Evolutionary conservation across 2,113 vertebrate genomes (phyloP).

Genomic region (Eulemur rufifrons): DNA sequence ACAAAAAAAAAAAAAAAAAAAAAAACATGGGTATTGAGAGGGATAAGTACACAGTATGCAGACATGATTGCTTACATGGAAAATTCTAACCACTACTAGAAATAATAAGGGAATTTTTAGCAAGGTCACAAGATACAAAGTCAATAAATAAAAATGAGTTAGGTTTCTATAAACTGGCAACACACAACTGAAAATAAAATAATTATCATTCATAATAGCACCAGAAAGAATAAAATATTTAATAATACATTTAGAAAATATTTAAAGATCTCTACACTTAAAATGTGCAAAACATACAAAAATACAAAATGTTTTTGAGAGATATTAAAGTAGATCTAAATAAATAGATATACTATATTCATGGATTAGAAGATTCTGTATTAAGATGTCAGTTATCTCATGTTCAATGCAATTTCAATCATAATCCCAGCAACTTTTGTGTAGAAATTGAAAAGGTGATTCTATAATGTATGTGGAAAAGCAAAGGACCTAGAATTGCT

Average conservation of each 20-base stretch:
- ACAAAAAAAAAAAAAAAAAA: no score
- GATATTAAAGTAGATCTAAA: neutral
- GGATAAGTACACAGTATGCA: neutral
- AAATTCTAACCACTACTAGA: neutral
- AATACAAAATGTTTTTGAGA: neutral
- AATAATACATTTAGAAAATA: neutral
- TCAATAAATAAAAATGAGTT: neutral
- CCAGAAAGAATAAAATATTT: neutral
- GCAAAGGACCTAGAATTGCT: neutral
- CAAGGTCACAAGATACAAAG: neutral
- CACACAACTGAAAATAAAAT: constrained; percentile 34
- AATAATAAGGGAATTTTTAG: constrained; percentile 13
- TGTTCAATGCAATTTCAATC: neutral
- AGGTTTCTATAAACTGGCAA: neutral
- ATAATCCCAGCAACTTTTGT: neutral
- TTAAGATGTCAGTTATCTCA: neutral
- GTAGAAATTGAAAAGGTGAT: neutral
- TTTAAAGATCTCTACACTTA: neutral
- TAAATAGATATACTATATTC: neutral
- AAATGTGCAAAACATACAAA: neutral
- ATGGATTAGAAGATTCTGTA: neutral
- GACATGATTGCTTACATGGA: neutral
- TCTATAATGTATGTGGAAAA: neutral
- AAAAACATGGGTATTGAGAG: neutral
- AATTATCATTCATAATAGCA: neutral